phyloP scores from a whole-genome alignment of 92 coral and sea anemone genomes.

The Parazoanthus swiftii region DNA sequence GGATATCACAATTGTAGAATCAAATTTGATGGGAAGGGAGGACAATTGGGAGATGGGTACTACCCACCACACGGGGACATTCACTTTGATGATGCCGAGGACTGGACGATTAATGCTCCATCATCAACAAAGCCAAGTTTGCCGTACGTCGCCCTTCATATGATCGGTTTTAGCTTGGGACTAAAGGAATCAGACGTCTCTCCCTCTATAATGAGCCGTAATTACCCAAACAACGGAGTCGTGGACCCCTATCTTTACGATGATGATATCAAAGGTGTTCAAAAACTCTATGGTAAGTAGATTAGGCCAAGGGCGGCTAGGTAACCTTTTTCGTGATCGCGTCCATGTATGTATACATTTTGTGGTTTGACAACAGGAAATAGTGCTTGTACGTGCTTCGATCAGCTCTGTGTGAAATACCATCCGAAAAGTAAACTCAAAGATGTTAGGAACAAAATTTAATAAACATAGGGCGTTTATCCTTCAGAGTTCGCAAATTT shows the following conservation, averaged over 20 bases:
- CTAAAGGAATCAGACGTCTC: constrained; percentile 53
- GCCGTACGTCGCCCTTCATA: constrained; percentile 69
- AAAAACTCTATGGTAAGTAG: constrained; percentile 58
- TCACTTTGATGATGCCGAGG: constrained; percentile 81
- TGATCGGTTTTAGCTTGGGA: constrained; percentile 86
- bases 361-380: too few relatives aligned
- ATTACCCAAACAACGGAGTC: background rate
- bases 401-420: too few relatives aligned
- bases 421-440: too few relatives aligned
- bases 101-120: constrained; percentile 53
- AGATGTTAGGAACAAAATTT: too few relatives aligned
- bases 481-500: too few relatives aligned
- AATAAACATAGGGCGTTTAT: too few relatives aligned
- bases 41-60: constrained; percentile 68
- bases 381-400: too few relatives aligned
- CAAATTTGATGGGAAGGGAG: constrained; percentile 72
- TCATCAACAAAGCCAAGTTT: constrained; percentile 34
- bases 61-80: constrained; percentile 69
- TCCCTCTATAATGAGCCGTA: constrained; percentile 61
- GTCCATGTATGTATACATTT: too few relatives aligned
- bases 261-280: constrained; percentile 70
- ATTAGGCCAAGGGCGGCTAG: too few relatives aligned
- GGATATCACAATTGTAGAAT: background rate
- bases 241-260: constrained; percentile 31
- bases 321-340: too few relatives aligned